These are phyloP conservation scores for Metopia argyrocephala DNA, from an alignment of 2,888 invertebrate species.

Conservation along the genomic window DNA sequence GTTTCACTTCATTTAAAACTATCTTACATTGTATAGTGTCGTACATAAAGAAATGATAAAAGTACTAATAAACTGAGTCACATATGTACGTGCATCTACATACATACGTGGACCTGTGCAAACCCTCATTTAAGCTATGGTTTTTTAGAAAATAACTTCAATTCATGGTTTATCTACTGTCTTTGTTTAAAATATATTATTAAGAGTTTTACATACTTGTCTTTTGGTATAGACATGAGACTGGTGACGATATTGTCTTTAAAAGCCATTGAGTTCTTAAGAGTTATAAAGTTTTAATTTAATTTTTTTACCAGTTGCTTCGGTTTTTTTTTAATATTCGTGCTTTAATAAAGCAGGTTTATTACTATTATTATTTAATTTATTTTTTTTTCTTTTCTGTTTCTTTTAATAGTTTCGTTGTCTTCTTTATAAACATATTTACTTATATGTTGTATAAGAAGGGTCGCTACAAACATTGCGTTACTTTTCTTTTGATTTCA, in stretches of 20 bases:
- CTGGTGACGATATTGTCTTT: not conserved
- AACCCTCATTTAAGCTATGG: not conserved
- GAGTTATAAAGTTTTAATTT: constrained; percentile 13
- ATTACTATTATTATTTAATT: constrained; percentile 3
- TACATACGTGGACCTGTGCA: not conserved
- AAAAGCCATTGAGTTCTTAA: constrained; percentile 20
- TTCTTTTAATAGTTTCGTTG: not conserved
- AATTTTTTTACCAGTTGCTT: not conserved
- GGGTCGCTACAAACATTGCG: constrained; percentile 16
- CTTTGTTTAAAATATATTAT: not conserved
- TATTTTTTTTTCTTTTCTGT: not conserved
- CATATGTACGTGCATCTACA: too few species aligned
- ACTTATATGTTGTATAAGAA: too few species aligned
- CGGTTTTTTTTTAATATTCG: constrained; percentile 5
- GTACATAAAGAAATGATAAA: too few species aligned
- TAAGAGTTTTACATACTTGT: not conserved
- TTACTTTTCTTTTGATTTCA: not conserved
- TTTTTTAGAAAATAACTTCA: not conserved
- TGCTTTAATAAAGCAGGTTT: too few species aligned
- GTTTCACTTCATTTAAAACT: not conserved
- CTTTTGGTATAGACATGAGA: not conserved
- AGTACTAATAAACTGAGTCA: not conserved
- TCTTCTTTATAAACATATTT: constrained; percentile 19
- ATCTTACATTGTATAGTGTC: too few species aligned
- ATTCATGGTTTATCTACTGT: too few species aligned